Evolutionary conservation across 2,797 vertebrate species (phyloP).

Genomic region (Esox lucius): DNA sequence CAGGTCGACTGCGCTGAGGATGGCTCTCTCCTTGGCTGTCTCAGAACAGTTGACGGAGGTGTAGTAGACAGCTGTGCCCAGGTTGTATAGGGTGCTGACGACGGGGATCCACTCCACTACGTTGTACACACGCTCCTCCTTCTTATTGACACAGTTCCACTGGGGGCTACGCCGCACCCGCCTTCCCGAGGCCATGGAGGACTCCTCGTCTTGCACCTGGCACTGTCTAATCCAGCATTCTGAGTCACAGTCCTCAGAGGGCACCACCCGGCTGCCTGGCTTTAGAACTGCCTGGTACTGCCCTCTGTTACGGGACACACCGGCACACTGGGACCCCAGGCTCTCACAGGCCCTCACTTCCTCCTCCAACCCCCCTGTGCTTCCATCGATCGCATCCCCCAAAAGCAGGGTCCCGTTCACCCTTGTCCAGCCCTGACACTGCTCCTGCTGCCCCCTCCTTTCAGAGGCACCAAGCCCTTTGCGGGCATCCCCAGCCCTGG

Average conservation of each 20-base stretch:
- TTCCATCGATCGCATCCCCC: slow-evolving; percentile 47
- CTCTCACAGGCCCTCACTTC: slow-evolving; percentile 65
- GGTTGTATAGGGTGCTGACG: slow-evolving; percentile 83
- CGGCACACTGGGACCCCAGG: slow-evolving; percentile 72
- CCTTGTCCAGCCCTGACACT: slow-evolving; percentile 68
- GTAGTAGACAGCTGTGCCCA: slow-evolving; percentile 88
- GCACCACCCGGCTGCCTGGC: slow-evolving; percentile 65
- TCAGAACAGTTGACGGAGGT: slow-evolving; percentile 79
- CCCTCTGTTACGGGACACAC: slow-evolving; percentile 50
- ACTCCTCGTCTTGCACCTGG: neutral
- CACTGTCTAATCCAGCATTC: slow-evolving; percentile 75
- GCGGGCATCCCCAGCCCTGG: slow-evolving; percentile 1
- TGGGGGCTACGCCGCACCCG: slow-evolving; percentile 53
- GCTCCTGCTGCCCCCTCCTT: slow-evolving; percentile 1
- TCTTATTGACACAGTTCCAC: slow-evolving; percentile 65
- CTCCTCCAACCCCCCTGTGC: slow-evolving; percentile 46
- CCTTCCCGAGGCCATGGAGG: neutral
- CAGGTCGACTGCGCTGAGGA: slow-evolving; percentile 80
- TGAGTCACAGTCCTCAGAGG: slow-evolving; percentile 40
- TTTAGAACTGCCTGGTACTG: slow-evolving; percentile 66
- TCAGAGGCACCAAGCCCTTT: neutral
- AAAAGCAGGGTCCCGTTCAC: slow-evolving; percentile 58
- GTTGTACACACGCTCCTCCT: slow-evolving; percentile 71
- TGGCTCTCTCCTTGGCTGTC: slow-evolving; percentile 79
- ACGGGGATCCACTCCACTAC: slow-evolving; percentile 80